Evolutionary conservation across 2,888 invertebrate genomes (phyloP).

Genomic region (Euclidia mi): DNA sequence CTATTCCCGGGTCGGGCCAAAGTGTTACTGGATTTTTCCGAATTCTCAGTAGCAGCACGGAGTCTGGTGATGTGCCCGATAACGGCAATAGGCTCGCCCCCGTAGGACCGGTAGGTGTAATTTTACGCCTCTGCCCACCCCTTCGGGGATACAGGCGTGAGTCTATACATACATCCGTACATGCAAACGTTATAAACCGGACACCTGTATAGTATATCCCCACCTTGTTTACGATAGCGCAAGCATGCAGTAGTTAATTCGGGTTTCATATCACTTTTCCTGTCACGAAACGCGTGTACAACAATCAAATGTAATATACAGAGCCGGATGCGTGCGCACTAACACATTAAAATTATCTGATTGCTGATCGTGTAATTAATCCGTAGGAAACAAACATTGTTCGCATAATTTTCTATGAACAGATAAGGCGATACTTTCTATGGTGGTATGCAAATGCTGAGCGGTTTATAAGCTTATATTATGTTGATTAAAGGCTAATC

Average conservation of each 20-base stretch:
- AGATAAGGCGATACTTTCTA: constrained; percentile 46
- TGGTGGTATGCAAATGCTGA: constrained; percentile 36
- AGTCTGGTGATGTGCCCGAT: too few species aligned
- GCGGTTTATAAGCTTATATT: constrained; percentile 43
- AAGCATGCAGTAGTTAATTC: background rate
- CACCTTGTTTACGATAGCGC: too few species aligned
- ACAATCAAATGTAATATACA: constrained; percentile 17
- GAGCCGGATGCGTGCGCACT: constrained; percentile 16
- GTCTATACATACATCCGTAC: too few species aligned
- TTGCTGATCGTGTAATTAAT: constrained; percentile 41
- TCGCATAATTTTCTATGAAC: constrained; percentile 49
- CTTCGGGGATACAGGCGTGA: too few species aligned
- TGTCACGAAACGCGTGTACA: constrained; percentile 5
- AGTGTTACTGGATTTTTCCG: too few species aligned
- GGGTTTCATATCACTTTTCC: background rate
- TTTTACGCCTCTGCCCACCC: too few species aligned
- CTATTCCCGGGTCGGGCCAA: too few species aligned
- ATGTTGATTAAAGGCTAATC: constrained; percentile 50
- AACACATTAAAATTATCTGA: constrained; percentile 37
- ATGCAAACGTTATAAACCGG: too few species aligned
- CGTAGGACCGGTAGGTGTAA: too few species aligned
- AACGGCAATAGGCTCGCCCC: too few species aligned
- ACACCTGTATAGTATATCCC: too few species aligned
- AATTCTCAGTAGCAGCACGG: too few species aligned
- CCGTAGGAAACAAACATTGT: constrained; percentile 38